A percentile compares a stretch with the other conserved stretches of the same genome.
phyloP scores from a whole-genome alignment of 2,888 invertebrate species.

The Dynastes hyllus region DNA sequence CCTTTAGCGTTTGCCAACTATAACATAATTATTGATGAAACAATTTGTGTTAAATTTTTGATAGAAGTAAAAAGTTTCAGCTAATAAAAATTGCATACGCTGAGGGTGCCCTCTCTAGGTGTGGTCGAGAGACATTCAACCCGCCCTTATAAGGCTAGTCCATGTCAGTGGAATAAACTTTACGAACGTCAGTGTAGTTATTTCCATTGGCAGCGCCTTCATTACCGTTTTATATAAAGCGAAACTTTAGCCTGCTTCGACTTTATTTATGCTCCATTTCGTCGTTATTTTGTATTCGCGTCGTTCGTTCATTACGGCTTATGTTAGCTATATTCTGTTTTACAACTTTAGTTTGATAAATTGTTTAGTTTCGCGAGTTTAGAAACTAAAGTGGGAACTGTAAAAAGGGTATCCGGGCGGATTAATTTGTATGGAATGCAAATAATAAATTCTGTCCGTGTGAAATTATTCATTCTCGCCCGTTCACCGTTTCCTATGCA shows the following conservation, averaged over 20 bases:
- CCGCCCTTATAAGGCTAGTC: too few species aligned
- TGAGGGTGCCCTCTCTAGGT: too few species aligned
- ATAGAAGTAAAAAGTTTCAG: too few species aligned
- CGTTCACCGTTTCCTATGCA: background rate
- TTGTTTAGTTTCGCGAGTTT: slow-evolving; percentile 51
- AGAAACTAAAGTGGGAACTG: slow-evolving; percentile 50
- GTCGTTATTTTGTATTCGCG: slow-evolving; percentile 56
- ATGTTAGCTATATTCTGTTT: slow-evolving; percentile 53
- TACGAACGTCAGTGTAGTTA: slow-evolving; percentile 1
- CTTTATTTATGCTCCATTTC: slow-evolving; percentile 58
- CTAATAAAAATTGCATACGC: too few species aligned
- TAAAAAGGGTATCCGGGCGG: slow-evolving; percentile 50
- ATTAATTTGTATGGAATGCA: slow-evolving; percentile 50
- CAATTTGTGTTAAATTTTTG: too few species aligned
- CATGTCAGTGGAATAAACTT: background rate
- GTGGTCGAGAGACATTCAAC: too few species aligned
- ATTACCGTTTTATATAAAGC: slow-evolving; percentile 62
- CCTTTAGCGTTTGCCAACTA: too few species aligned
- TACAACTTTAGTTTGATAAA: slow-evolving; percentile 54
- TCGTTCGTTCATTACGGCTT: slow-evolving; percentile 53
- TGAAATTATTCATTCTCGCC: slow-evolving; percentile 23
- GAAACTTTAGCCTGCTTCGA: slow-evolving; percentile 58
- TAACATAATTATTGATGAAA: too few species aligned
- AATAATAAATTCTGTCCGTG: slow-evolving; percentile 43
- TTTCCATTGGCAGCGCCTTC: slow-evolving; percentile 56